These are phyloP conservation scores for Kryphioiulus occultus DNA, from an alignment of 2,888 invertebrate genomes.

Conservation along the genomic window DNA sequence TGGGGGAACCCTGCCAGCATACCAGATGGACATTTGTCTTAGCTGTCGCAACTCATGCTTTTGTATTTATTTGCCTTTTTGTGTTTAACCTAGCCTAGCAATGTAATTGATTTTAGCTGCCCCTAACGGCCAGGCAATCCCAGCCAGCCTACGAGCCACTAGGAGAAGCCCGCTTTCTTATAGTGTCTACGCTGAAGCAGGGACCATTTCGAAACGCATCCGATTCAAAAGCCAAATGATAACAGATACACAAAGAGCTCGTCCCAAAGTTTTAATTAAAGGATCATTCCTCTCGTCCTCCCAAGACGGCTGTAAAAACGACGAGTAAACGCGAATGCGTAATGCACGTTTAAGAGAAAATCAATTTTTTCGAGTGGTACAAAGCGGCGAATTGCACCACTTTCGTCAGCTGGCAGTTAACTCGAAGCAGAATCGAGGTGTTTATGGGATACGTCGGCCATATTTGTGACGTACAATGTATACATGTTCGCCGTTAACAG, in stretches of 20 bases:
- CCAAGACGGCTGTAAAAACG: constrained; percentile 41
- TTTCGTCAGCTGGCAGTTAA: not conserved
- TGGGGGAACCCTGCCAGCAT: too few species aligned
- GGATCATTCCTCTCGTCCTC: not conserved
- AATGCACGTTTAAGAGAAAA: not conserved
- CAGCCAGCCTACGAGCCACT: too few species aligned
- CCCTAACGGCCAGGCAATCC: too few species aligned
- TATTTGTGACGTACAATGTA: too few species aligned
- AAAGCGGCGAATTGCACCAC: not conserved
- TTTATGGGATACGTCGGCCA: not conserved
- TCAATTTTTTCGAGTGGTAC: not conserved
- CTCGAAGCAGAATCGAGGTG: not conserved
- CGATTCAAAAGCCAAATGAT: not conserved
- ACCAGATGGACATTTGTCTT: too few species aligned
- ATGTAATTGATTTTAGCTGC: too few species aligned
- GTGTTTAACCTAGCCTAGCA: too few species aligned
- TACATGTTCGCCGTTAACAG: not conserved
- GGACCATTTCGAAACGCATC: too few species aligned
- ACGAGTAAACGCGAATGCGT: constrained; percentile 20
- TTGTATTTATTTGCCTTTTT: too few species aligned
- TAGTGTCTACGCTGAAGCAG: too few species aligned
- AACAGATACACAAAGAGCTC: not conserved
- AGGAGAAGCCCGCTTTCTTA: too few species aligned
- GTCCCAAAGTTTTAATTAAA: constrained; percentile 22
- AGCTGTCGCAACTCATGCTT: too few species aligned